Percentiles rank a stretch among this genome's conserved stretches.
Conservation (phyloP, 2,797 vertebrate genomes). For the Crocidura indochinensis region DNA sequence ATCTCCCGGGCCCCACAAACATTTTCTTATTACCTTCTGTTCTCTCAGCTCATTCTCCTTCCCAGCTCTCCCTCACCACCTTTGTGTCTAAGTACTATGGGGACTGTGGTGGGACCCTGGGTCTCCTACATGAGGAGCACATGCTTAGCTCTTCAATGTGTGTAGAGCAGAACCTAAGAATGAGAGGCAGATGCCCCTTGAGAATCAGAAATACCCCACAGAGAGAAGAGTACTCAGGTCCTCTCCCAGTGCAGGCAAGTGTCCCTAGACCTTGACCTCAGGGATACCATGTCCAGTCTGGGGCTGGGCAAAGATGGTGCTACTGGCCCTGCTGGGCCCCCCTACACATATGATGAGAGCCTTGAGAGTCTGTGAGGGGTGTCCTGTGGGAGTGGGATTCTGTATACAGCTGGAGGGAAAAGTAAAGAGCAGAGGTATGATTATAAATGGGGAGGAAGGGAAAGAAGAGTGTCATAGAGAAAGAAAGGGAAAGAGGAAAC, state of each 20-base stretch:
- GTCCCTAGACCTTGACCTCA: background rate
- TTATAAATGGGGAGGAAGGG: background rate
- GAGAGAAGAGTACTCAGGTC: too few relatives aligned
- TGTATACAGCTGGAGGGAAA: background rate
- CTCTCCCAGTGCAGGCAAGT: background rate
- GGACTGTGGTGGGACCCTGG: too few relatives aligned
- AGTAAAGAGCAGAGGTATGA: too few relatives aligned
- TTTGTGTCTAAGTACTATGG: too few relatives aligned
- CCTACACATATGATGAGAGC: background rate
- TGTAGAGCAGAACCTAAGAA: background rate
- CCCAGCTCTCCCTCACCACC: background rate
- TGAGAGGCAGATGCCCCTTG: background rate
- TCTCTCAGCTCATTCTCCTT: background rate
- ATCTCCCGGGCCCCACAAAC: conserved; percentile 51
- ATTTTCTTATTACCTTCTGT: background rate
- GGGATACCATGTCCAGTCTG: background rate
- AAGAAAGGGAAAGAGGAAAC: background rate
- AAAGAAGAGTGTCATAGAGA: background rate
- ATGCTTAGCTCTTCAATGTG: too few relatives aligned
- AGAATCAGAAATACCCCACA: background rate
- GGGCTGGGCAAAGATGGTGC: background rate
- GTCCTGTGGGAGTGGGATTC: background rate
- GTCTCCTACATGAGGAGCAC: too few relatives aligned
- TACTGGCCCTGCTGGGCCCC: background rate
- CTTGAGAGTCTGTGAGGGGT: too few relatives aligned